Conservation (phyloP, 2,888 invertebrate species). For the Lomographa bimaculata region DNA sequence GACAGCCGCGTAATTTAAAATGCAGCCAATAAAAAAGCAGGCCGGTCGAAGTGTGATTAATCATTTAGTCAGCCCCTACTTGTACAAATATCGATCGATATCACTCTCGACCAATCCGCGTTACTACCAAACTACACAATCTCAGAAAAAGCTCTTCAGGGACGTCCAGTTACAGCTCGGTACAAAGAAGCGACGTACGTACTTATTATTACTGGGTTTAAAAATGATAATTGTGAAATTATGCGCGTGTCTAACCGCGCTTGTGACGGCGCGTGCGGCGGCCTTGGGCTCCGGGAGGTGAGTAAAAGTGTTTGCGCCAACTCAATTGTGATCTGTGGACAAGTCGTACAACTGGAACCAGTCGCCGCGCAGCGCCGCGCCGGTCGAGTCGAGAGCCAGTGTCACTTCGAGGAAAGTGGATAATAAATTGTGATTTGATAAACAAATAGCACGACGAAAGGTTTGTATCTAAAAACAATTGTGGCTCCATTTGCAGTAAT, state of each 20-base stretch:
- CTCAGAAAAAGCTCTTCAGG: conserved; percentile 5
- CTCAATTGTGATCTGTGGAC: conserved; percentile 1
- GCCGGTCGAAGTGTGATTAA: conserved; percentile 5
- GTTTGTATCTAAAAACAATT: too few relatives aligned
- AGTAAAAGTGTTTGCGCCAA: conserved; percentile 27
- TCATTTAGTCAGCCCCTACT: conserved; percentile 6
- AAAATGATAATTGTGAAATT: conserved; percentile 11
- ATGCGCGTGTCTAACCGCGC: conserved; percentile 27
- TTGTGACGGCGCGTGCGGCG: conserved; percentile 35
- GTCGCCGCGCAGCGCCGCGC: too few relatives aligned
- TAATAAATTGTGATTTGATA: too few relatives aligned
- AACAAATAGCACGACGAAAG: too few relatives aligned
- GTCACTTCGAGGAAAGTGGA: conserved; percentile 8
- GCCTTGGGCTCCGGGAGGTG: conserved; percentile 40
- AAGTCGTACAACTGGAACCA: too few relatives aligned
- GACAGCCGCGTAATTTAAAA: conserved; percentile 1
- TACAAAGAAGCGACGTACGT: conserved; percentile 10
- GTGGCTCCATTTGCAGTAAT: too few relatives aligned
- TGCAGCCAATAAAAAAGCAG: conserved; percentile 1
- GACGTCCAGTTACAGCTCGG: not conserved
- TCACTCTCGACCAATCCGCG: not conserved
- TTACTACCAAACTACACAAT: not conserved
- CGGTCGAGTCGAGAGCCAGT: too few relatives aligned
- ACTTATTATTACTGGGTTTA: not conserved
- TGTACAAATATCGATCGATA: too few relatives aligned